phyloP scores from a whole-genome alignment of 2,797 vertebrate genomes.

The Anguilla pacifica region DNA sequence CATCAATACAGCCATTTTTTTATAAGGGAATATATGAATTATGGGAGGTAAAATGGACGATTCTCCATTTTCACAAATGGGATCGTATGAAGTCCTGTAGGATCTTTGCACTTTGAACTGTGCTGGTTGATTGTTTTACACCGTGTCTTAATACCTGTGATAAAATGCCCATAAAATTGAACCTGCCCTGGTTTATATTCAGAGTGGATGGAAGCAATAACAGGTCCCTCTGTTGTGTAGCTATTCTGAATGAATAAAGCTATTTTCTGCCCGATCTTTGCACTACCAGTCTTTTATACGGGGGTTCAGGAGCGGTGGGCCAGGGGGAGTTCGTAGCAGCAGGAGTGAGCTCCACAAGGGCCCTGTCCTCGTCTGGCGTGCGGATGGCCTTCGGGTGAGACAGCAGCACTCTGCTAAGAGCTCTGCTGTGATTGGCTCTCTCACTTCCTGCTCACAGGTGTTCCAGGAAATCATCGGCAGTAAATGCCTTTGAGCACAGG shows the following conservation, averaged over 20 bases:
- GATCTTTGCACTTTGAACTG: not conserved
- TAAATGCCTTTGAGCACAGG: not conserved
- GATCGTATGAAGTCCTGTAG: not conserved
- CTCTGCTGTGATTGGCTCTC: not conserved
- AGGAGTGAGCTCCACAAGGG: too few species aligned
- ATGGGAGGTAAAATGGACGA: not conserved
- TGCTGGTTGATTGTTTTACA: not conserved
- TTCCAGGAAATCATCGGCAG: not conserved
- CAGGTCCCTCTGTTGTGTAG: not conserved
- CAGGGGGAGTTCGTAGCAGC: too few species aligned
- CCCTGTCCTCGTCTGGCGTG: too few species aligned
- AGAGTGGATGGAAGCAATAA: not conserved
- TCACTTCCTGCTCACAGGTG: not conserved
- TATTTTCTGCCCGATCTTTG: not conserved
- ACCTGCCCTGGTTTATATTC: not conserved
- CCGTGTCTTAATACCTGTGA: not conserved
- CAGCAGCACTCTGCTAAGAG: not conserved
- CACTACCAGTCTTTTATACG: not conserved
- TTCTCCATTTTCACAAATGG: not conserved
- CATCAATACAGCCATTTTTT: slow-evolving; percentile 9
- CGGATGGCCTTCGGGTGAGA: too few species aligned
- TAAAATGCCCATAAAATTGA: not conserved
- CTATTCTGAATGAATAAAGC: not conserved
- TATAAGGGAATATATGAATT: not conserved
- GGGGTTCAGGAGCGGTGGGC: not conserved